Conservation (phyloP, 2,888 invertebrate species). For the Lacanobia oleracea region DNA sequence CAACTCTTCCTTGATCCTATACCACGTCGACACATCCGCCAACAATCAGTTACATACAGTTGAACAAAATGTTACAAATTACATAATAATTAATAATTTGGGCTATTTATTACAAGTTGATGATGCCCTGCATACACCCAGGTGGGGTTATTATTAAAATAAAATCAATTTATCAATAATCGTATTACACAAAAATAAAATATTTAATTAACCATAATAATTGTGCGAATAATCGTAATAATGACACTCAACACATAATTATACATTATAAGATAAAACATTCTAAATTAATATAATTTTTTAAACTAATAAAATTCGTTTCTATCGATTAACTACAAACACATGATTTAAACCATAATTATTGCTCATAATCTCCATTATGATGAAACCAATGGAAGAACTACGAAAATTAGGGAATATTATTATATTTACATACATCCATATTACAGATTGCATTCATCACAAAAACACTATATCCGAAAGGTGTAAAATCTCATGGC, state of each 20-base stretch:
- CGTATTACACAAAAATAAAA: conserved; percentile 62
- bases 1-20: conserved; percentile 66
- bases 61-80: conserved; percentile 49
- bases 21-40: conserved; percentile 44
- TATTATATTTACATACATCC: conserved; percentile 64
- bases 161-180: conserved; percentile 57
- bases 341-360: conserved; percentile 80
- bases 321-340: conserved; percentile 70
- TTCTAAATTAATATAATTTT: conserved; percentile 67
- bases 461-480: conserved; percentile 13
- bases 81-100: conserved; percentile 39
- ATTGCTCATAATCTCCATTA: conserved; percentile 82
- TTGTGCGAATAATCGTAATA: conserved; percentile 78
- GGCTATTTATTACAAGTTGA: conserved; percentile 53
- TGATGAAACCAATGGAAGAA: conserved; percentile 78
- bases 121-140: conserved; percentile 43
- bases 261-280: conserved; percentile 69
- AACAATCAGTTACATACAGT: conserved; percentile 32
- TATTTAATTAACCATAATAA: conserved; percentile 67
- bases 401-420: conserved; percentile 63
- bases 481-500: neutral
- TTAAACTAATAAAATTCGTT: conserved; percentile 79
- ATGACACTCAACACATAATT: conserved; percentile 74
- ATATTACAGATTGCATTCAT: conserved; percentile 20
- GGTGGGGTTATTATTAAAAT: conserved; percentile 58